Base-by-base conservation (phyloP, 2,888 invertebrate genomes). In the Drosophila rubida region DNA sequence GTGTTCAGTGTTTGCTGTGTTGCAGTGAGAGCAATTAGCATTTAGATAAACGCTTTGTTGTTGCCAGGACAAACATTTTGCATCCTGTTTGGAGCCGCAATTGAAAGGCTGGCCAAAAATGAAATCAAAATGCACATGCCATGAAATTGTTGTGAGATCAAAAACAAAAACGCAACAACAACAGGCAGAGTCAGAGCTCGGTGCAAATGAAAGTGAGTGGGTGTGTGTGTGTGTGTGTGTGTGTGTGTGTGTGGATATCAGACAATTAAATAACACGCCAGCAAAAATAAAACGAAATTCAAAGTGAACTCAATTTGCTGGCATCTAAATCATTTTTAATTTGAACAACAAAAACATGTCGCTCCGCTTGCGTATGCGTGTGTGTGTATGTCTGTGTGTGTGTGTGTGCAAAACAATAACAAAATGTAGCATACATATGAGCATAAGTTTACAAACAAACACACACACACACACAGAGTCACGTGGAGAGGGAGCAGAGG, bases 311-410 rank as follows among this genome's bases (percentile, higher is more conserved):
- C 84, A 85, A 85, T 85, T 85, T 85, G 74, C 83, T 69, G 63
- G 86, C 78, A 87, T 77, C 80, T 85, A 87, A 85, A 85, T 87
- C 87, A 85, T 87, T 87, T 87, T 87, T 87, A 87, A 87, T 85
- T 87, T 85, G 78, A 65, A 39, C 84, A 86, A 80, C 71, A 79
- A 80, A 65, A 39, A 53, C n/a, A 22, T 30, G 13, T 32, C 9
- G 4, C 11, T 44, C 4, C 16, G 0, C 7, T 7, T 44, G 16
- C 13, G 27, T 32, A 22, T 37, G 45, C 44, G 32, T 13, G 3
- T 55, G 39, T 32, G 14, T 37, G 19, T 49, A 2, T 48, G 5
- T 30, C n/a, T n/a, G n/a, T 13, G 3, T 55, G 39, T 32, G 14
- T 37, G 19, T 49, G 2, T 48, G 5, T 30, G 41, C 8, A 58